A percentile compares a stretch with the other conserved stretches of the same genome.
Evolutionary conservation across 2,888 invertebrate genomes (phyloP).

Genomic region (Agonopterix heracliana): DNA sequence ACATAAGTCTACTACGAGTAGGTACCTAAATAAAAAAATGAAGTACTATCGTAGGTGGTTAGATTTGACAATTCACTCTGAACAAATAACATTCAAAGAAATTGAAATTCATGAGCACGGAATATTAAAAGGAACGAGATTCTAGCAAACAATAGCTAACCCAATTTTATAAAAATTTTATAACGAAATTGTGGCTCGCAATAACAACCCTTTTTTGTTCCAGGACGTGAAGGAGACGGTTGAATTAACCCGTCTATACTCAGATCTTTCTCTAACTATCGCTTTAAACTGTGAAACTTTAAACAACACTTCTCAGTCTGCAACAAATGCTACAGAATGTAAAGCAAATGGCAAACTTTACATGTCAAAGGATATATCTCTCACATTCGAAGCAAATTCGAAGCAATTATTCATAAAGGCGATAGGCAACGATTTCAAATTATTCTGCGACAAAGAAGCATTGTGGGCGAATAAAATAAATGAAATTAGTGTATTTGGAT

Average conservation of each 20-base stretch:
- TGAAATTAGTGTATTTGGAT: conserved; percentile 50
- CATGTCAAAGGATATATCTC: conserved; percentile 32
- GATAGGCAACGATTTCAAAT: conserved; percentile 30
- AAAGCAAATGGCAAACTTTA: conserved; percentile 44
- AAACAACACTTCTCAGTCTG: conserved; percentile 15
- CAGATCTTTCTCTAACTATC: conserved; percentile 41
- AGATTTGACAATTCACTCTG: no score
- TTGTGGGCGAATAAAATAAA: conserved; percentile 32
- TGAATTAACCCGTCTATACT: conserved; percentile 40
- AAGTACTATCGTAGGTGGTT: no score
- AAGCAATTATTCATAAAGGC: conserved; percentile 33
- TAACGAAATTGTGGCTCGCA: no score
- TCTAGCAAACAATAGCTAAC: no score
- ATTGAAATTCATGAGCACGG: no score
- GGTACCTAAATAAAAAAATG: no score
- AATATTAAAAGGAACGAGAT: no score
- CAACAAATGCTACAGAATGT: conserved; percentile 18
- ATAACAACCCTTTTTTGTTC: conserved; percentile 17
- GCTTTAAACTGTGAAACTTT: conserved; percentile 42
- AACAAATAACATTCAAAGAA: no score
- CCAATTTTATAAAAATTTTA: no score
- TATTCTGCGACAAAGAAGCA: conserved; percentile 32
- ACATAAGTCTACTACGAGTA: no score
- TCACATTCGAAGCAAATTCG: conserved; percentile 38
- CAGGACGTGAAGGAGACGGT: conserved; percentile 45